Evolutionary conservation across 1,140 invertebrate species (phyloP), one percentile per base, ranked within the genome.

Genomic region (Penaeus japonicus): DNA sequence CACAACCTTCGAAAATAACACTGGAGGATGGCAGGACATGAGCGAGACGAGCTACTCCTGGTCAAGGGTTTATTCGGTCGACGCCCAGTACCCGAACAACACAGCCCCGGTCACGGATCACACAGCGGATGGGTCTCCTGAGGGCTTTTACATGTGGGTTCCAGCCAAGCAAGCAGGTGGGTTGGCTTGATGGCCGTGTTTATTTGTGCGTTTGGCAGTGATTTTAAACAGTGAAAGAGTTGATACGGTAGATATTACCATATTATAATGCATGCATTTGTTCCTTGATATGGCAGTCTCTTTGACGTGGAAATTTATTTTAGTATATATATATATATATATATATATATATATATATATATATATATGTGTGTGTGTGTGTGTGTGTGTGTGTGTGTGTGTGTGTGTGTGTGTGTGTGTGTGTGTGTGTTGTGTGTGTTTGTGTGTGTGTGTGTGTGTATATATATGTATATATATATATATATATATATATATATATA

Each of bases 121-220:
- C 55, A 65, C 77, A 30, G 47, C 24, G 30, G 27, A 12, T 17
- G 30, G 27, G 17, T 4, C 57, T 24, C 18, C 10, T 39, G 70
- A 79, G 7, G 80, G 83, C 18, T 85, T 84, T 20, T 90, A 90
- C 55, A 70, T 90, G 85, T 90, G 89, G 89, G 85, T 80, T 57
- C 65, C 80, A 27, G 85, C 85, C 17, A 80, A 81, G 17, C 53
- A 79, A 3, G 53, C 89, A 70, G 89, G 89, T 90, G 20, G 7
- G 17, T 65, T 20, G 4, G 10, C 4, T 39, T 47, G 47, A 47
- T 7, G 1, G 47, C 47, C 47, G 10, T 47, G 47, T 54, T 20
- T 22, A 5, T 0, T 57, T 4, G 7, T 3, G 70, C 18, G 18
- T 27, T 73, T 27, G 4, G 27, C 24, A 32, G 30, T 27, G 27